Evolutionary conservation across 2,888 invertebrate species (phyloP).

Genomic region (Dryococelus australis): DNA sequence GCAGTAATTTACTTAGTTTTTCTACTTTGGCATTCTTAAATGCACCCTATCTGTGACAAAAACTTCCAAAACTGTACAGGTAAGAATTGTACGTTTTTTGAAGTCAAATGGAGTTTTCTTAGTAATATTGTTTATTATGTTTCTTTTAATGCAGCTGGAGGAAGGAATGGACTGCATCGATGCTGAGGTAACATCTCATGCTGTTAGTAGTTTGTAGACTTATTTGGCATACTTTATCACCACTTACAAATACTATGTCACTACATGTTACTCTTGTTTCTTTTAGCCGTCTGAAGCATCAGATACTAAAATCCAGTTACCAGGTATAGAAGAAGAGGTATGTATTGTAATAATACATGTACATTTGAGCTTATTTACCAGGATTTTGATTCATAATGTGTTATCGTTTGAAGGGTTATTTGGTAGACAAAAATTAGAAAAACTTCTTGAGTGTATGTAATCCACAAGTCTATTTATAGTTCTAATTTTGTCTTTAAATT

Average conservation of each 20-base stretch:
- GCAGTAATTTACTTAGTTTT: too few species aligned
- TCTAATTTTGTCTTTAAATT: too few species aligned
- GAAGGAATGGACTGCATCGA: constrained; percentile 67
- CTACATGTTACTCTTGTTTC: neutral
- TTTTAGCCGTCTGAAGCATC: constrained; percentile 79
- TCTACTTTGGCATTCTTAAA: too few species aligned
- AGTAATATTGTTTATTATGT: neutral
- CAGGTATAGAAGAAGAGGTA: constrained; percentile 67
- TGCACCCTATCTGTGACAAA: too few species aligned
- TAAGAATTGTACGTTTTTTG: neutral
- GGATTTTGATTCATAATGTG: too few species aligned
- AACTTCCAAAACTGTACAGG: neutral
- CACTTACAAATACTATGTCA: neutral
- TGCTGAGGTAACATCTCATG: constrained; percentile 69
- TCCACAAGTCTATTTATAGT: too few species aligned
- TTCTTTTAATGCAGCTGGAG: constrained; percentile 55
- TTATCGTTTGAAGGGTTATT: too few species aligned
- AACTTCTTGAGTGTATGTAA: too few species aligned
- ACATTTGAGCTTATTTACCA: too few species aligned
- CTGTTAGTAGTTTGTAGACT: constrained; percentile 6
- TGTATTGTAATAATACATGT: neutral
- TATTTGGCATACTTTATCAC: neutral
- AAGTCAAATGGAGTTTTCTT: neutral
- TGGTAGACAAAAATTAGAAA: too few species aligned
- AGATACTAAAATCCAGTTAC: constrained; percentile 78